Evolutionary conservation across 2,113 vertebrate genomes (phyloP).

Genomic region (crab-eating macaque (Macaca fascicularis)): T2T-MFA8v1.1 NC_088381.1:163723001-163723500

Average conservation of each 20-base stretch:
- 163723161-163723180: accelerated
- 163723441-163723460: background rate
- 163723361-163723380: background rate
- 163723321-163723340: background rate
- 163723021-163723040: background rate
- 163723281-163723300: background rate
- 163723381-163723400: background rate
- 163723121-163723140: accelerated
- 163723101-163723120: background rate
- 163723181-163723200: background rate
- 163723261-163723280: accelerated
- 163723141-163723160: background rate
- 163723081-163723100: background rate
- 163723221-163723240: background rate
- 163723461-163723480: background rate
- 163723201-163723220: background rate
- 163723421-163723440: accelerated
- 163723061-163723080: accelerated
- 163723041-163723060: background rate
- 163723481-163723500: background rate
- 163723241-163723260: background rate
- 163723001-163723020: background rate
- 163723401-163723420: background rate
- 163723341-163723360: background rate
- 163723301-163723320: background rate